Evolutionary conservation across 37 sponge, comb jelly and placozoan genomes (phyloP).

Genomic region (Ephydatia muelleri): DNA sequence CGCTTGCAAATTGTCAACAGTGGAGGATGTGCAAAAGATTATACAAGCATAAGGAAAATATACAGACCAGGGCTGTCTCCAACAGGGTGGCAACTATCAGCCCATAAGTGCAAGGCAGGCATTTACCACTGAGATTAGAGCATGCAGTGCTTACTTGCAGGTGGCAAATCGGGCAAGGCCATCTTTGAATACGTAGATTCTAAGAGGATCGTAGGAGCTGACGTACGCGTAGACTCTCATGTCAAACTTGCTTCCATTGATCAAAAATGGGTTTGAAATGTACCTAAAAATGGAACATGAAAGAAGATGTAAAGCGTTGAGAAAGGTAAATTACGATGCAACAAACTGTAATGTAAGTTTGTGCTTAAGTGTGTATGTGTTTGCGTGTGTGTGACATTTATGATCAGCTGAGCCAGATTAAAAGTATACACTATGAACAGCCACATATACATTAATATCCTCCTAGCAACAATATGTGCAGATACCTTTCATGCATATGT

Average conservation of each 20-base stretch:
- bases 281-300: constrained; percentile 58
- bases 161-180: constrained; percentile 96
- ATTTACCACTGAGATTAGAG: not conserved
- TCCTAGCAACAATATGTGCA: no score
- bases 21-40: no score
- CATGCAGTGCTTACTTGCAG: constrained; percentile 72
- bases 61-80: no score
- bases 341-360: not conserved
- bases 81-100: no score
- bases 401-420: no score
- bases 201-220: constrained; percentile 87
- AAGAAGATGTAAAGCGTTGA: not conserved
- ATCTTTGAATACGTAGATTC: constrained; percentile 86
- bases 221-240: constrained; percentile 95
- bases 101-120: no score
- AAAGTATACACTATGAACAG: no score
- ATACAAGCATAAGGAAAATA: no score
- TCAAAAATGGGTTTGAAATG: constrained; percentile 80
- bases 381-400: not conserved
- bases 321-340: not conserved
- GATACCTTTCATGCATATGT: no score
- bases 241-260: constrained; percentile 96
- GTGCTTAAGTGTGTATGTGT: constrained; percentile 11
- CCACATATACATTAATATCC: no score
- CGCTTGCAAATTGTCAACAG: no score